Percentiles rank a stretch among this genome's conserved stretches.
Evolutionary conservation across 2,113 vertebrate genomes (phyloP).

Genomic region (Ranitomeya imitator): DNA sequence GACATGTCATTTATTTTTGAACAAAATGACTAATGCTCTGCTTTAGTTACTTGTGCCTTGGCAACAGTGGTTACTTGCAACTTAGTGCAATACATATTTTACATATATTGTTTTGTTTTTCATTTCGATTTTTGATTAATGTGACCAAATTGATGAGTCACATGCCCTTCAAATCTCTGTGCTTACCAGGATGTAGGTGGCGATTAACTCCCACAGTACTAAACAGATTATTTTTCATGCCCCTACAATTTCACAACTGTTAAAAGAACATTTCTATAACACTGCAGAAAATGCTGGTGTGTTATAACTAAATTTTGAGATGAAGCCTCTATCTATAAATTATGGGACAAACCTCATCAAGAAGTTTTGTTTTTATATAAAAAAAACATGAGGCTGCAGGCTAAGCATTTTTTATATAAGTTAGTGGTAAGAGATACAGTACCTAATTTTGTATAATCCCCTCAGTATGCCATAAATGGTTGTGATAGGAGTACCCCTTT

Average conservation of each 20-base stretch:
- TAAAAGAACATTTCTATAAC: neutral
- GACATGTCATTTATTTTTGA: conserved; percentile 14
- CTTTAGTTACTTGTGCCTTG: neutral
- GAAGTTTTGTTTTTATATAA: no score
- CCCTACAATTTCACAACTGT: neutral
- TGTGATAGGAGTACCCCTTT: no score
- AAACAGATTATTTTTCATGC: neutral
- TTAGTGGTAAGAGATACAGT: no score
- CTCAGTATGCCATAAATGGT: no score
- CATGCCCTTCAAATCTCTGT: neutral
- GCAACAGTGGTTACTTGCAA: neutral
- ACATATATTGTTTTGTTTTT: neutral
- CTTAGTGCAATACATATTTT: neutral
- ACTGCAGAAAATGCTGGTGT: neutral
- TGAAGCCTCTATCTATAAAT: no score
- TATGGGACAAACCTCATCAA: no score
- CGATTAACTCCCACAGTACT: neutral
- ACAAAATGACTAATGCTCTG: conserved; percentile 22
- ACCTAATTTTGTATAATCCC: no score
- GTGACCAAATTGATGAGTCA: conserved; percentile 1
- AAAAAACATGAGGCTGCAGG: no score
- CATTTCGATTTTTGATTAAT: neutral
- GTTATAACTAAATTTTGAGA: no score
- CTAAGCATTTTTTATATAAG: no score
- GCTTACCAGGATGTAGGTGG: neutral